Evolutionary conservation across 2,888 invertebrate genomes (phyloP), one percentile per base, ranked within the genome.

Genomic region (Cantharis flavilabris): DNA sequence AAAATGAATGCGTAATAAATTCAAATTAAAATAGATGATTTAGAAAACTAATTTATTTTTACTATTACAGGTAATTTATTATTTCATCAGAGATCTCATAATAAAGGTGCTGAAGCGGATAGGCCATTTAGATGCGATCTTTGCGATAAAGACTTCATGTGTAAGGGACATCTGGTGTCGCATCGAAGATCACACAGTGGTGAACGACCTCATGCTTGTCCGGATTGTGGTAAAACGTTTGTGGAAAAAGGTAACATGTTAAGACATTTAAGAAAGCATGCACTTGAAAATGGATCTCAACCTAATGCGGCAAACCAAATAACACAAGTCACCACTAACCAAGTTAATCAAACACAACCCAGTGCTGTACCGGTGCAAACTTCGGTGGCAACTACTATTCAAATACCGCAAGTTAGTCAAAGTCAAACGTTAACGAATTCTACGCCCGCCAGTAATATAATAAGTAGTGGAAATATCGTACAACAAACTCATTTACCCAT

Each of bases 31-130:
- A 10, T 28, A 5, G 23, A 23, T 10, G 10, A 28, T 28, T 28
- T 28, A 28, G 9, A 28, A 28, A 28, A 30, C 30, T 16, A 16
- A 63, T 18, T 64, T 16, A 11, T 64, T 16, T 64, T 20, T 65
- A 20, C 23, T 72, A 14, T 96, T 70, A 95, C 95, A 89, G 95
- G 94, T 74, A 96, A 96, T 86, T 89, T 96, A 69, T 90, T 96
- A 81, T 96, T 96, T 90, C 96, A 96, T 87, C 95, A 95, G 89
- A 92, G 96, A 77, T 96, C 96, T 81, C 96, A 96, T 88, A 94
- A 94, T 84, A 96, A 96, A 81, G 88, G 88, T n/a, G 87, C 87
- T 2, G 84, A 84, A 2, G 88, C 88, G 0, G 88, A 88, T 73
- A 79, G 88, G 33, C 88, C 89, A n/a, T 95, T 94, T 88, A 91